Evolutionary conservation across 2,797 vertebrate species (phyloP).

Genomic region (Mormyrus hasselquistii): DNA sequence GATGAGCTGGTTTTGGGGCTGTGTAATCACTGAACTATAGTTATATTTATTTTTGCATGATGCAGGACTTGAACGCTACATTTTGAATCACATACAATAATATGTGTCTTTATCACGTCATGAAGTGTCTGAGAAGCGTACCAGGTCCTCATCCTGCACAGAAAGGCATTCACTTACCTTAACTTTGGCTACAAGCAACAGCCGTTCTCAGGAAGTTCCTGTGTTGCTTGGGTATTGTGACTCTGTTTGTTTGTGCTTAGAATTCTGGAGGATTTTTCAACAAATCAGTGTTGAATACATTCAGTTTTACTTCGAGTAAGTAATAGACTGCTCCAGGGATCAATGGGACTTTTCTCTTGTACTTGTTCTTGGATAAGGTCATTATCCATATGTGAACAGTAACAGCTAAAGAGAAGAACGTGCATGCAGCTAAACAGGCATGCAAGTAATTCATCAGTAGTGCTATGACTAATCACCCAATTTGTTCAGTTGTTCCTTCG

Average conservation of each 20-base stretch:
- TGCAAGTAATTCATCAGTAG: background rate
- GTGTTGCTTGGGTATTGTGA: background rate
- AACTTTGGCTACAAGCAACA: background rate
- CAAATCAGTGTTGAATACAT: background rate
- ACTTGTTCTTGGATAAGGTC: background rate
- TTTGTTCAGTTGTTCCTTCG: background rate
- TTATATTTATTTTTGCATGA: background rate
- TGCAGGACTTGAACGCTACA: background rate
- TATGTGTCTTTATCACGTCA: background rate
- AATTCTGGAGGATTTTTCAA: background rate
- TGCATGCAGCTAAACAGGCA: background rate
- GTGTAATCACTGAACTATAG: background rate
- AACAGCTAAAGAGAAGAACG: background rate
- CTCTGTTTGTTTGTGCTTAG: background rate
- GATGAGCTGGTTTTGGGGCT: background rate
- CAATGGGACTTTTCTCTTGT: background rate
- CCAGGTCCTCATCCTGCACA: background rate
- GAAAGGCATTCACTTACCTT: background rate
- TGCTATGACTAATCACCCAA: background rate
- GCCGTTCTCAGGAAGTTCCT: background rate
- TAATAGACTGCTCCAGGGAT: background rate
- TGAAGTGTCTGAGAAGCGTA: background rate
- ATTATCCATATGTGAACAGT: background rate
- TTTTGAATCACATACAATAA: background rate
- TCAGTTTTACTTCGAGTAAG: background rate